Percentiles rank a stretch among this genome's conserved stretches.
These are phyloP conservation scores for Pteronotus mesoamericanus DNA, from an alignment of 2,797 vertebrate genomes.

Conservation along the genomic window DNA sequence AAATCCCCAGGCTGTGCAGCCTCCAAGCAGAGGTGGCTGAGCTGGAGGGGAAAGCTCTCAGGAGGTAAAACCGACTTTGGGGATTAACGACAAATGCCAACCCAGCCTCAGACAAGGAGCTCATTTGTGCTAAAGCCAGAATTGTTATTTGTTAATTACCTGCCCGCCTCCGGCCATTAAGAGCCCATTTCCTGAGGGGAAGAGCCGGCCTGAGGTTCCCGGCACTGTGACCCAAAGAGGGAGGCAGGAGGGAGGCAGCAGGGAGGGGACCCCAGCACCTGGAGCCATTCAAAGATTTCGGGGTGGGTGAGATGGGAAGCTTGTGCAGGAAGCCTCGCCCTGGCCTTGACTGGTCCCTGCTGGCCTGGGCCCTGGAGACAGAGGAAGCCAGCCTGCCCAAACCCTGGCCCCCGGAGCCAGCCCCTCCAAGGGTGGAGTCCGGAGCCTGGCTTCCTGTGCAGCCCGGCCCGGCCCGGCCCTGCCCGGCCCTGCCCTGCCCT, in stretches of 20 bases:
- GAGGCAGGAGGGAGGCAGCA: too few relatives aligned
- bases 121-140: background rate
- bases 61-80: background rate
- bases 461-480: background rate
- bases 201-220: background rate
- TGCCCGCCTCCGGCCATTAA: background rate
- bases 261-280: background rate
- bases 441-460: background rate
- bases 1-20: background rate
- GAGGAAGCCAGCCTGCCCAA: background rate
- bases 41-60: background rate
- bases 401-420: accelerated
- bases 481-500: background rate
- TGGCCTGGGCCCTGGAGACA: accelerated
- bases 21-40: background rate
- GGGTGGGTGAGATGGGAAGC: background rate
- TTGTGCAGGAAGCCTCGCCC: background rate
- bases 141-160: constrained; percentile 18
- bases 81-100: constrained; percentile 26
- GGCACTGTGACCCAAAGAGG: background rate
- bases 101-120: constrained; percentile 29
- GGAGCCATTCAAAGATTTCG: background rate
- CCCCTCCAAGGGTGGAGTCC: accelerated
- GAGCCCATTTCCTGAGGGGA: constrained; percentile 38
- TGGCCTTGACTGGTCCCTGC: background rate